Evolutionary conservation across 2,113 vertebrate genomes (phyloP).

Genomic region (Pangasianodon gigas): DNA sequence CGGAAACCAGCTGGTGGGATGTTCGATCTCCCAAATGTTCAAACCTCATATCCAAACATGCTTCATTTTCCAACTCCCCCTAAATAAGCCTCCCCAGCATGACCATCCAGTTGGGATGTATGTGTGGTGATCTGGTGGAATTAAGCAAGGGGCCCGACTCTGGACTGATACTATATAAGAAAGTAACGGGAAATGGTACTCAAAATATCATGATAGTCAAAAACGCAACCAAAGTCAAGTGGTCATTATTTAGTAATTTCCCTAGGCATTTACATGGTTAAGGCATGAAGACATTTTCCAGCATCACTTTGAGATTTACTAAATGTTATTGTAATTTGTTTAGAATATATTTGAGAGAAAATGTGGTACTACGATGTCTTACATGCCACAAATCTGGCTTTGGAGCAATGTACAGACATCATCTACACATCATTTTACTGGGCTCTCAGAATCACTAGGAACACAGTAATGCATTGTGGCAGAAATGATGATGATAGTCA

Average conservation of each 20-base stretch:
- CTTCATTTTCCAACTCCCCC: conserved; percentile 51
- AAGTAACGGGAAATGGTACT: neutral
- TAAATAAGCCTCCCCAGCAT: conserved; percentile 23
- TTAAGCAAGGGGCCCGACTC: conserved; percentile 28
- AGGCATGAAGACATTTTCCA: neutral
- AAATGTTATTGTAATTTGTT: neutral
- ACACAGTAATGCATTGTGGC: neutral
- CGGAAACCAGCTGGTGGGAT: conserved; percentile 57
- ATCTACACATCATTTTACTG: neutral
- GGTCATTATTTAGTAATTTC: neutral
- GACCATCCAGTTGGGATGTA: conserved; percentile 35
- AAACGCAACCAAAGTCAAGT: neutral
- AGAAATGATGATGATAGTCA: neutral
- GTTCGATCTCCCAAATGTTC: conserved; percentile 59
- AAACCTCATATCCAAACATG: conserved; percentile 60
- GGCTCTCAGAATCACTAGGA: neutral
- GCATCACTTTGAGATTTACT: neutral
- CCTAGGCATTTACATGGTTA: neutral
- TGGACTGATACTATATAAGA: neutral
- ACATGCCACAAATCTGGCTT: neutral
- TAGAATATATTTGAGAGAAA: neutral
- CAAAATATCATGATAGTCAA: neutral
- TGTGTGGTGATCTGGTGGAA: conserved; percentile 44
- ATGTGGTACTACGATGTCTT: neutral
- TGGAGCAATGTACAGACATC: neutral